Evolutionary conservation across 2,888 invertebrate genomes (phyloP).

Genomic region (Zygaena filipendulae): DNA sequence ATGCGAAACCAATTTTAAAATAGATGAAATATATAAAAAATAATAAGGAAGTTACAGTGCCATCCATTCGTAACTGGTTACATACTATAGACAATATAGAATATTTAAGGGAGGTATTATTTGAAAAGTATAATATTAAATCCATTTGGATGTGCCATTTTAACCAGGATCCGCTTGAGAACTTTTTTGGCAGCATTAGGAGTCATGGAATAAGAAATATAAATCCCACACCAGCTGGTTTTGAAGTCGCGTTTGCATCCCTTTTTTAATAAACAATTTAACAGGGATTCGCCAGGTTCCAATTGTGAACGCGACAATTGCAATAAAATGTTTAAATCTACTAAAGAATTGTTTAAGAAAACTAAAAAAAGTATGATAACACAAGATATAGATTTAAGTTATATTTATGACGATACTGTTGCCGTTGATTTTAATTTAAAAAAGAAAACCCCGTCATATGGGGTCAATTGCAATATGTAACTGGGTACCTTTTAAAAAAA

Average conservation of each 20-base stretch:
- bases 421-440: too few relatives aligned
- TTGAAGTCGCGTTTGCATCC: constrained; percentile 12
- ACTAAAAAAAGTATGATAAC: too few relatives aligned
- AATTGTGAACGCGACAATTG: too few relatives aligned
- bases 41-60: neutral
- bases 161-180: constrained; percentile 21
- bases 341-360: too few relatives aligned
- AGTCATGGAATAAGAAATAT: constrained; percentile 15
- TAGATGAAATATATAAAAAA: neutral
- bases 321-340: too few relatives aligned
- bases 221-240: constrained; percentile 13
- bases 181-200: constrained; percentile 19
- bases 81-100: constrained; percentile 11
- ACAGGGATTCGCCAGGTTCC: too few relatives aligned
- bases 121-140: neutral
- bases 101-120: constrained; percentile 6
- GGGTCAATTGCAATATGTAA: too few relatives aligned
- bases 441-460: too few relatives aligned
- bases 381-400: too few relatives aligned
- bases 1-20: neutral
- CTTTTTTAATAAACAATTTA: constrained; percentile 12
- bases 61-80: neutral
- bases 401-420: too few relatives aligned
- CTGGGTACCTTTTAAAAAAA: too few relatives aligned
- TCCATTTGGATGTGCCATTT: constrained; percentile 20